A percentile compares a stretch with the other conserved stretches of the same genome.
Conservation (phyloP, 2,113 vertebrate genomes). For the Haliaeetus leucogaster region DNA sequence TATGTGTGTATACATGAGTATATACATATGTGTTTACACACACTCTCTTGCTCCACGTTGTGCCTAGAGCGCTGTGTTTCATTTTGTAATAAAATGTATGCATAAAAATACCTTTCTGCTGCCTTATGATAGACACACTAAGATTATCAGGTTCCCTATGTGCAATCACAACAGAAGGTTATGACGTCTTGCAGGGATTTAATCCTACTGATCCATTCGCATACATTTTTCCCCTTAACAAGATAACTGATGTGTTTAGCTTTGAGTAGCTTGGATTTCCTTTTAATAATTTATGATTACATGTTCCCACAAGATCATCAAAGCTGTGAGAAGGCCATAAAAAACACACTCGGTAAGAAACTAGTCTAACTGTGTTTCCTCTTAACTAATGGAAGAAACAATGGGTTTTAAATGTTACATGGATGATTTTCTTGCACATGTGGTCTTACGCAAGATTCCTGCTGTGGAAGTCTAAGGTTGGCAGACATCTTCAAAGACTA, state of each 20-base stretch:
- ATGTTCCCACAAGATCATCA: conserved; percentile 38
- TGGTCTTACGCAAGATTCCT: conserved; percentile 40
- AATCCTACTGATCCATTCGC: neutral
- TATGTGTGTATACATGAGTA: neutral
- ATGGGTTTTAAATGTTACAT: conserved; percentile 34
- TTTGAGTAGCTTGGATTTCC: neutral
- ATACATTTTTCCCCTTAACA: neutral
- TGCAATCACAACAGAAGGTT: neutral
- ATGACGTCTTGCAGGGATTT: neutral
- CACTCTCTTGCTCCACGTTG: neutral
- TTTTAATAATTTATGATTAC: conserved; percentile 16
- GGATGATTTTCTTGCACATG: conserved; percentile 24
- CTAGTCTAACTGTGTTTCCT: conserved; percentile 11
- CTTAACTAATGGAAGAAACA: conserved; percentile 52
- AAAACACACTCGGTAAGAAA: conserved; percentile 33
- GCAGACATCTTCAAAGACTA: conserved; percentile 19
- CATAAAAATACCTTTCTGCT: neutral
- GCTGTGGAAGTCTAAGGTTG: neutral
- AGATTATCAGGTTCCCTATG: neutral
- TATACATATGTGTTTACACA: neutral
- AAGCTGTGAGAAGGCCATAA: conserved; percentile 20
- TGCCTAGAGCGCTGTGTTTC: neutral
- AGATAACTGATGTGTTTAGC: neutral
- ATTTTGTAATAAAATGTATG: neutral
- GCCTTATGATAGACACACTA: neutral